These are phyloP conservation scores for Luidia sarsii DNA, from an alignment of 53 echinoderm and acorn worm genomes.

Conservation along the genomic window DNA sequence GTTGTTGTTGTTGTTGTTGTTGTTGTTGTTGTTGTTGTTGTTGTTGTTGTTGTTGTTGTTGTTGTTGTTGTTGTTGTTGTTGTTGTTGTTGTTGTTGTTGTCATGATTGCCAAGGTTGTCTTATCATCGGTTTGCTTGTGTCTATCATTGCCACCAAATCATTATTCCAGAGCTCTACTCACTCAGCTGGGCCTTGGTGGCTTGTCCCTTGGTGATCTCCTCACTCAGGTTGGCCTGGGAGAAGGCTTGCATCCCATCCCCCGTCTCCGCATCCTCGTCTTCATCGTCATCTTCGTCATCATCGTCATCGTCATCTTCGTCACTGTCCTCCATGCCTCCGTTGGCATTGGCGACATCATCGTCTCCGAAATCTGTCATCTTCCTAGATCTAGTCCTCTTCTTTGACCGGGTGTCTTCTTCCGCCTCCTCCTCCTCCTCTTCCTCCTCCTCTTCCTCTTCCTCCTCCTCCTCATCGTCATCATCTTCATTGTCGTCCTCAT, in stretches of 20 bases:
- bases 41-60: too few species aligned
- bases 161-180: too few species aligned
- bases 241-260: slow-evolving; percentile 25
- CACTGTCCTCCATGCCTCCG: too few species aligned
- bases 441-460: slow-evolving; percentile 1
- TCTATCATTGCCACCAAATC: too few species aligned
- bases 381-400: slow-evolving; percentile 28
- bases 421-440: background rate
- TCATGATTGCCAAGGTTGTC: too few species aligned
- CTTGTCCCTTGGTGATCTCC: slow-evolving; percentile 79
- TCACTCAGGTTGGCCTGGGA: slow-evolving; percentile 61
- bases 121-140: too few species aligned
- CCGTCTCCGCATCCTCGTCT: slow-evolving; percentile 18
- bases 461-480: slow-evolving; percentile 16
- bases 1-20: too few species aligned
- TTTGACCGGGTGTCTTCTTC: slow-evolving; percentile 25
- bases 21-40: too few species aligned
- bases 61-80: too few species aligned
- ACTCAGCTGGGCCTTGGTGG: slow-evolving; percentile 88
- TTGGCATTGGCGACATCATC: slow-evolving; percentile 45
- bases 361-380: too few species aligned
- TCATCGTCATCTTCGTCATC: slow-evolving; percentile 27
- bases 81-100: too few species aligned
- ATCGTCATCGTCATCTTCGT: slow-evolving; percentile 29
- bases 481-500: slow-evolving; percentile 44